These are phyloP conservation scores for Pachyseris speciosa DNA, from an alignment of 64 coral and sea anemone species.

Conservation along the genomic window DNA sequence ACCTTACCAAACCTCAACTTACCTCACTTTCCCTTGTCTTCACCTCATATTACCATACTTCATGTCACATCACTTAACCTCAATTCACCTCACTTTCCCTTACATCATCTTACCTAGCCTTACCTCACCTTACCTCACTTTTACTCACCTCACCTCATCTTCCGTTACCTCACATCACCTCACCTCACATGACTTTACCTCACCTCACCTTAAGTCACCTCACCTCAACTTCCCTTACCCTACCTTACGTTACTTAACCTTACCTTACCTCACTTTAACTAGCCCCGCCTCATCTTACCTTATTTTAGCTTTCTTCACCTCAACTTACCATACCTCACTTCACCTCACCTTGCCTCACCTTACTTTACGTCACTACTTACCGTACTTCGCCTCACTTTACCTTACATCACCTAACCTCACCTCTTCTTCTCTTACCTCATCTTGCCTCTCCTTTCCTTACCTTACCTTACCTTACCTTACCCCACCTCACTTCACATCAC, in stretches of 20 bases:
- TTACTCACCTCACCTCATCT: background rate
- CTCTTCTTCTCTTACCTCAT: too few relatives aligned
- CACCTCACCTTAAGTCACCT: slow-evolving; percentile 27
- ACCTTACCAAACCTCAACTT: background rate
- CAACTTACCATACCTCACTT: too few relatives aligned
- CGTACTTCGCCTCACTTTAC: background rate
- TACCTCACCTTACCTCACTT: slow-evolving; percentile 38
- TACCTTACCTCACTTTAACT: slow-evolving; percentile 1
- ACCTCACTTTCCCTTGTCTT: background rate
- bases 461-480: too few relatives aligned
- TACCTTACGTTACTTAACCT: too few relatives aligned
- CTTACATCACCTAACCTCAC: too few relatives aligned
- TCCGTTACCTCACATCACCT: slow-evolving; percentile 25
- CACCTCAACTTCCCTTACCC: too few relatives aligned
- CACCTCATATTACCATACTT: slow-evolving; percentile 15
- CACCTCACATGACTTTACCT: slow-evolving; percentile 29
- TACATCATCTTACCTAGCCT: slow-evolving; percentile 2
- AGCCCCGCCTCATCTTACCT: background rate
- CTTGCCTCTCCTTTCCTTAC: too few relatives aligned
- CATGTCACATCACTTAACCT: background rate
- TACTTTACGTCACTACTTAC: background rate
- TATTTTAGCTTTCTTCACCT: background rate
- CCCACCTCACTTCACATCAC: too few relatives aligned
- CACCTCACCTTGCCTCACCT: background rate
- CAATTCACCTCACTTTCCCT: slow-evolving; percentile 17